Conservation (phyloP, 1,140 invertebrate species). For the Drosophila novamexicana region DNA sequence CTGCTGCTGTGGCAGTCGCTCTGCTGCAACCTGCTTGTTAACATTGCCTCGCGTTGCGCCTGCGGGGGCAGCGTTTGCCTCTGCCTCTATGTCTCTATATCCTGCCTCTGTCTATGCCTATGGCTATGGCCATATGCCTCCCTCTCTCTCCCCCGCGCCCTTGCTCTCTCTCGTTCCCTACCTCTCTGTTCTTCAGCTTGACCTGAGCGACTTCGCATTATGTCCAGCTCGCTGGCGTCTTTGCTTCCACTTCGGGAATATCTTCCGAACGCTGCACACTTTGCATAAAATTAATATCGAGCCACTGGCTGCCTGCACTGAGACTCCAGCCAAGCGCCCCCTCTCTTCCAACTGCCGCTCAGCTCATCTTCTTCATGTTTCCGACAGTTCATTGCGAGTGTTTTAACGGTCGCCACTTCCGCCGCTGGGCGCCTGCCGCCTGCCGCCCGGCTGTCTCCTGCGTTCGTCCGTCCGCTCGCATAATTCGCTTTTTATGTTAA, state of each 20-base stretch:
- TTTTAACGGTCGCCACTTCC: constrained; percentile 77
- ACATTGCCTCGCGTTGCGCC: constrained; percentile 6
- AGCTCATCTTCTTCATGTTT: constrained; percentile 42
- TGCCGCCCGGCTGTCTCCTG: neutral
- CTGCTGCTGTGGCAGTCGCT: constrained; percentile 42
- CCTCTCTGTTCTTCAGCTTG: constrained; percentile 10
- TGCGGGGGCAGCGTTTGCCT: constrained; percentile 5
- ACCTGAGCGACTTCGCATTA: constrained; percentile 45
- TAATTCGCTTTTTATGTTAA: constrained; percentile 78
- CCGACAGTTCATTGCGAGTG: constrained; percentile 77
- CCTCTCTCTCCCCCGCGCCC: neutral
- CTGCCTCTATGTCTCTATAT: neutral
- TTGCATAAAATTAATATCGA: constrained; percentile 80
- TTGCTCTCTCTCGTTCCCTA: neutral
- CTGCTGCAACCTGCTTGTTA: constrained; percentile 7
- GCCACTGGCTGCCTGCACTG: constrained; percentile 21
- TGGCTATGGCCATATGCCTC: neutral
- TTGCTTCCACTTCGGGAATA: constrained; percentile 36
- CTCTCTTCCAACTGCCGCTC: neutral
- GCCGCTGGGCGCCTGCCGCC: constrained; percentile 40
- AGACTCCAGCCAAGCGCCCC: neutral
- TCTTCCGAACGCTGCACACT: constrained; percentile 61
- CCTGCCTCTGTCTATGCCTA: neutral
- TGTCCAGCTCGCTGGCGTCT: constrained; percentile 58
- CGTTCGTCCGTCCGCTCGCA: constrained; percentile 41